phyloP scores from a whole-genome alignment of 2,888 invertebrate species.

The Tachina lurida region DNA sequence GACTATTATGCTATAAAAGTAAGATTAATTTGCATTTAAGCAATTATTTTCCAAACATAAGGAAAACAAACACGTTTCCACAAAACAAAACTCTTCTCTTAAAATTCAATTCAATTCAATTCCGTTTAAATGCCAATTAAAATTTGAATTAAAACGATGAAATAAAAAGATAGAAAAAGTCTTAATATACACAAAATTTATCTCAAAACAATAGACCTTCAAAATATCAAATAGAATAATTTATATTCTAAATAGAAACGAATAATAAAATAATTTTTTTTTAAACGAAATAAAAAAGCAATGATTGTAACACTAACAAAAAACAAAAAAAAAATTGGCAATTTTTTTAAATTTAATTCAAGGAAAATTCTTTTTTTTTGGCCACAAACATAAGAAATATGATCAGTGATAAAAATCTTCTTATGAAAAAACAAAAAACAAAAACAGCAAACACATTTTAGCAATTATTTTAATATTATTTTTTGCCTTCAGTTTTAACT shows the following conservation, averaged over 20 bases:
- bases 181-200: slow-evolving; percentile 45
- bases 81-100: slow-evolving; percentile 24
- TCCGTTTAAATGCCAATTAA: slow-evolving; percentile 67
- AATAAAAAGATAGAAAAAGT: slow-evolving; percentile 30
- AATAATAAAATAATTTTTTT: slow-evolving; percentile 11
- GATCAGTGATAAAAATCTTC: slow-evolving; percentile 73
- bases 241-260: slow-evolving; percentile 21
- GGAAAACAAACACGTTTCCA: slow-evolving; percentile 31
- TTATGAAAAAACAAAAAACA: slow-evolving; percentile 57
- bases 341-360: slow-evolving; percentile 10
- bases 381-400: slow-evolving; percentile 71
- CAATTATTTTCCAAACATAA: slow-evolving; percentile 27
- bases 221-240: slow-evolving; percentile 53
- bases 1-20: not conserved
- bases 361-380: slow-evolving; percentile 1
- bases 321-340: slow-evolving; percentile 19
- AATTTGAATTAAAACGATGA: slow-evolving; percentile 33
- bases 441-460: slow-evolving; percentile 41
- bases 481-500: slow-evolving; percentile 1
- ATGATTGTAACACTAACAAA: slow-evolving; percentile 25
- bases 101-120: slow-evolving; percentile 43
- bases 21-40: not conserved
- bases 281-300: slow-evolving; percentile 44
- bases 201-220: slow-evolving; percentile 61
- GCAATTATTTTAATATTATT: slow-evolving; percentile 35